These are phyloP conservation scores for Cetoscarus ocellatus DNA, from an alignment of 2,797 vertebrate genomes.

Conservation along the genomic window DNA sequence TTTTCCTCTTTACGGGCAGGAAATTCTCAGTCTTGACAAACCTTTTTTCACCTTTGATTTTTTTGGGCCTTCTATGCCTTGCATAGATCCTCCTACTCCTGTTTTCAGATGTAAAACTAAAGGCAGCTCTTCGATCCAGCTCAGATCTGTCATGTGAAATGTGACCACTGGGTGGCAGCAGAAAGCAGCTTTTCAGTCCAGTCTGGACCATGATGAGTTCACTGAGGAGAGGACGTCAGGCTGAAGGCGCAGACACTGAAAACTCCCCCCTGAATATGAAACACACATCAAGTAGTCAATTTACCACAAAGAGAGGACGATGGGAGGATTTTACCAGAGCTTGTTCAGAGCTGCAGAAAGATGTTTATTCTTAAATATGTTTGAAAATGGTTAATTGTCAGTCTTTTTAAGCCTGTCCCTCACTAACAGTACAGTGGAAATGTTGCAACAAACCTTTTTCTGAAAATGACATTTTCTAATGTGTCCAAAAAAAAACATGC, in stretches of 20 bases:
- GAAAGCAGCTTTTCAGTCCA: conserved; percentile 12
- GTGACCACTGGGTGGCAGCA: conserved; percentile 64
- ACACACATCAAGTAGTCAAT: not conserved
- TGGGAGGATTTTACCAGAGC: too few relatives aligned
- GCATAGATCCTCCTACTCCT: too few relatives aligned
- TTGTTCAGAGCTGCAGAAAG: not conserved
- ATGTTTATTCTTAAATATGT: too few relatives aligned
- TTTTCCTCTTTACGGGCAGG: too few relatives aligned
- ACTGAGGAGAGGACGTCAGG: conserved; percentile 59
- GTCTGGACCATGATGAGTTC: not conserved
- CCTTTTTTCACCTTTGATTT: accelerated
- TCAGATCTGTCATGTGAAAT: not conserved
- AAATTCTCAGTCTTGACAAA: too few relatives aligned
- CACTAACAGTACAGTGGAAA: too few relatives aligned
- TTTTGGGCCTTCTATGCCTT: not conserved
- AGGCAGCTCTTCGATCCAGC: conserved; percentile 27
- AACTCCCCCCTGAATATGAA: not conserved
- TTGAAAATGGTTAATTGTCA: too few relatives aligned
- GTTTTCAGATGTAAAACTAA: not conserved
- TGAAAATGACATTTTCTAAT: too few relatives aligned
- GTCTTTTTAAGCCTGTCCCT: too few relatives aligned
- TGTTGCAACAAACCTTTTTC: too few relatives aligned
- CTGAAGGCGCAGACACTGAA: conserved; percentile 15
- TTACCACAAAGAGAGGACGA: not conserved
- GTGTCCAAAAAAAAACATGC: too few relatives aligned